Evolutionary conservation across 2,113 vertebrate species (phyloP).

Genomic region (Muscicapa adusta): DNA sequence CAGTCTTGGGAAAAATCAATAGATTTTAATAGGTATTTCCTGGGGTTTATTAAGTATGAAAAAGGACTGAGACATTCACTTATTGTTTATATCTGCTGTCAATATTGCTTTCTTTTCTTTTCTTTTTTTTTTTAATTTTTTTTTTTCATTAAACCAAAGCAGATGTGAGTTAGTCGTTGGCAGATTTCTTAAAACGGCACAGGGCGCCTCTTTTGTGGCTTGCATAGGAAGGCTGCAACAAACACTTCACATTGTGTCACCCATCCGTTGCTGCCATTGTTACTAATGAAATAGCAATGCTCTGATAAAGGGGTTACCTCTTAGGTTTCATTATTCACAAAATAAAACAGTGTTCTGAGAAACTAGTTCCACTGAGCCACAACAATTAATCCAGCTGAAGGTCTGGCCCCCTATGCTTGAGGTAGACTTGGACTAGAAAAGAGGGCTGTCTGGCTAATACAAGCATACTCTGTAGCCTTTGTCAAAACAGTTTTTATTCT

Average conservation of each 20-base stretch:
- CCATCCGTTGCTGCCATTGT: not conserved
- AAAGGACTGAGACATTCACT: not conserved
- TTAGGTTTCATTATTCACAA: not conserved
- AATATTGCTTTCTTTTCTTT: not conserved
- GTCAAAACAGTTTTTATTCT: conserved; percentile 53
- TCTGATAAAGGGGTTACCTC: not conserved
- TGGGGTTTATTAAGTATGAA: conserved; percentile 10
- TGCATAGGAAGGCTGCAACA: not conserved
- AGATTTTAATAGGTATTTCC: conserved; percentile 11
- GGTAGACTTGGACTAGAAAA: not conserved
- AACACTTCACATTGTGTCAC: not conserved
- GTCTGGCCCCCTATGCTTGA: not conserved
- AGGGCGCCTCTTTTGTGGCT: not conserved
- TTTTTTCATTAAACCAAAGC: not conserved
- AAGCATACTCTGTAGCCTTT: conserved; percentile 14
- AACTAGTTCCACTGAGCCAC: not conserved
- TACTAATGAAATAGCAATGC: not conserved
- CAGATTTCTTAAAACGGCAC: not conserved
- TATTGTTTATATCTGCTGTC: not conserved
- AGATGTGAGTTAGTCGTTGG: not conserved
- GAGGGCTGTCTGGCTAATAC: conserved; percentile 16
- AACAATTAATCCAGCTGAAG: conserved; percentile 17
- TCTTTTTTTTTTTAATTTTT: not conserved
- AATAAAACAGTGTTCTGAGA: not conserved
- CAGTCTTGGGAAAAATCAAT: not conserved